Conservation (phyloP, 2,888 invertebrate species). For the Epistrophella euchroma region DNA sequence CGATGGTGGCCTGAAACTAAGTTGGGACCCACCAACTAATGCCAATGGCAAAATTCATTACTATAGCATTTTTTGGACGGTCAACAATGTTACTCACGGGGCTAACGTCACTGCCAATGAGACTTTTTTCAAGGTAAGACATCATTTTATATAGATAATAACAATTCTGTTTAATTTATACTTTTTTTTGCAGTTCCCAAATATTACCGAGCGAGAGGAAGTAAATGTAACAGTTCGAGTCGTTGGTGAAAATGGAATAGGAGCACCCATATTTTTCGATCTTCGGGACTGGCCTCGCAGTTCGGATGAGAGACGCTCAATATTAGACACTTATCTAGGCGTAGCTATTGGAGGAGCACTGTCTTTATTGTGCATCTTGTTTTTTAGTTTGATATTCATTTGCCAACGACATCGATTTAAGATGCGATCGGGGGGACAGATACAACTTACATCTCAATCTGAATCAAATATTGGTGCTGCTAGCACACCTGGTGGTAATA, state of each 20-base stretch:
- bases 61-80: conserved; percentile 82
- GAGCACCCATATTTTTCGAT: conserved; percentile 82
- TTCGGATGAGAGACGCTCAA: conserved; percentile 77
- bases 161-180: neutral
- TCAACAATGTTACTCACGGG: conserved; percentile 81
- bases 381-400: conserved; percentile 81
- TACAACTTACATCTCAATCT: conserved; percentile 81
- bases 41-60: conserved; percentile 82
- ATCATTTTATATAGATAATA: neutral
- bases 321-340: conserved; percentile 80
- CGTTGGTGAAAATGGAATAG: conserved; percentile 82
- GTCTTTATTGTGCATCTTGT: conserved; percentile 80
- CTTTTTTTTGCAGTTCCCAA: conserved; percentile 80
- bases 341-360: conserved; percentile 82
- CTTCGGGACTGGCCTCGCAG: conserved; percentile 78
- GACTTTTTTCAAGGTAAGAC: conserved; percentile 79
- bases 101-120: conserved; percentile 78
- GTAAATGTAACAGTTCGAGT: conserved; percentile 83
- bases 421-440: conserved; percentile 80
- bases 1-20: conserved; percentile 81
- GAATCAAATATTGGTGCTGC: conserved; percentile 82
- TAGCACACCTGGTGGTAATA: conserved; percentile 75
- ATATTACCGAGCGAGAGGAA: conserved; percentile 82
- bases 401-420: conserved; percentile 82
- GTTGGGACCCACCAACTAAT: conserved; percentile 82